Evolutionary conservation across 2,113 vertebrate genomes (phyloP), one percentile per base, ranked within the genome.

Genomic region (Brachypodius melanocephalos): DNA sequence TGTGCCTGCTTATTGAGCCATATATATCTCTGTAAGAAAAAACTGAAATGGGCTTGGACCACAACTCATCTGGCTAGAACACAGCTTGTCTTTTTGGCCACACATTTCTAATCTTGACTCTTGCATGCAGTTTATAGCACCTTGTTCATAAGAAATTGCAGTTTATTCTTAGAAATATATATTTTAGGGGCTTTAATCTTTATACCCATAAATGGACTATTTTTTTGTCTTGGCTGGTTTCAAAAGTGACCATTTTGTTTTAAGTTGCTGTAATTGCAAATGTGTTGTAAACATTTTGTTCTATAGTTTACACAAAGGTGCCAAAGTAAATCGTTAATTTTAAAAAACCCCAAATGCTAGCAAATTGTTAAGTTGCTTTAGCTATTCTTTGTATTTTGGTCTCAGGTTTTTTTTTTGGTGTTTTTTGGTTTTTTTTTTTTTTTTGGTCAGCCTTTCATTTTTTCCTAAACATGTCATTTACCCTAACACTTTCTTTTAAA

Each of bases 111-210:
- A 96, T 71, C 81, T 89, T 95, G 61, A 95, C 49, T 76, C 95
- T 89, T 95, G 93, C 96, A 92, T 97, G 96, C 94, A 97, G 90
- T 98, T 97, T 94, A 97, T 97, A 97, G 97, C 97, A 96, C 95
- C 88, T 97, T 94, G 85, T 97, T 97, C 95, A 94, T 97, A 97
- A 95, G 88, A 97, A 97, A 96, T 96, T 95, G 89, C 96, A 95
- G 81, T 95, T 97, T 97, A 94, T 97, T 97, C 92, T 94, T 96
- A 97, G 92, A 93, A 86, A 90, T 97, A 95, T 96, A 75, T 96
- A 87, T 97, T 94, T 97, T 97, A 95, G 92, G 84, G 95, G 97
- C 96, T 95, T 97, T 94, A 97, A 96, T 95, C 86, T 97, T 97
- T 88, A 85, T 96, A 96, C 91, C 90, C 84, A 81, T 97, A 92